Base-by-base conservation (phyloP, 1,140 invertebrate genomes). In the Cyclargus thomasi region DNA sequence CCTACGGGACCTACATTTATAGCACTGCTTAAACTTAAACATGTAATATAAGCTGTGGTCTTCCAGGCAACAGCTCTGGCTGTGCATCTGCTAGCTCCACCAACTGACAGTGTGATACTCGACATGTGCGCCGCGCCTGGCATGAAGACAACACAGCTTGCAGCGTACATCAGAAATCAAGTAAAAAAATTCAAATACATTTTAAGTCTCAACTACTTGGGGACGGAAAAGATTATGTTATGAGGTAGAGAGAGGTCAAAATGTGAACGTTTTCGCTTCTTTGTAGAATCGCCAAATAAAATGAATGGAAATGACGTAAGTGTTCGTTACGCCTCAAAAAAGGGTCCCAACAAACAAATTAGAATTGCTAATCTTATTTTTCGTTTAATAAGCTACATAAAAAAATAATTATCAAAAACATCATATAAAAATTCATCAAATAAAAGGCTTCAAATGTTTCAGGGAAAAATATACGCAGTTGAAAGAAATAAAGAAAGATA, bases 71-170 rank as follows among this genome's bases (percentile, higher is more conserved):
- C 97, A 80, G 97, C 97, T 86, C 84, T 99, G 70, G 93, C 97
- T 11, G 94, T 95, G 3, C 92, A 94, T 74, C 81, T 97, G 16
- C 81, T 99, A 11, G 91, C 94, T 63, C 95, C 97, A 35, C 83
- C 92, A 20, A 81, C 92, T 10, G 94, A 94, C 5, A 93, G 94
- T 74, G 88, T 91, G 11, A 94, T 98, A 2, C 82, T 99, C 47
- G 98, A 99, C 85, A 95, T 97, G 92, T 99, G 98, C 91, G 97
- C 98, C 10, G 98, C 98, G 22, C 98, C 98, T 11, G 98, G 98
- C 53, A 98, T 98, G 95, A 99, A 99, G 89, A 97, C 98, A 0
- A 94, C 95, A 16, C 96, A 98, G 90, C 83, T 98, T 18, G 97
- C 97, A 64, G 95, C 96, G 29, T 87, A 96, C 8, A 93, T 98